Evolutionary conservation across 2,888 invertebrate genomes (phyloP).

Genomic region (Hirtodrosophila alboralis): DNA sequence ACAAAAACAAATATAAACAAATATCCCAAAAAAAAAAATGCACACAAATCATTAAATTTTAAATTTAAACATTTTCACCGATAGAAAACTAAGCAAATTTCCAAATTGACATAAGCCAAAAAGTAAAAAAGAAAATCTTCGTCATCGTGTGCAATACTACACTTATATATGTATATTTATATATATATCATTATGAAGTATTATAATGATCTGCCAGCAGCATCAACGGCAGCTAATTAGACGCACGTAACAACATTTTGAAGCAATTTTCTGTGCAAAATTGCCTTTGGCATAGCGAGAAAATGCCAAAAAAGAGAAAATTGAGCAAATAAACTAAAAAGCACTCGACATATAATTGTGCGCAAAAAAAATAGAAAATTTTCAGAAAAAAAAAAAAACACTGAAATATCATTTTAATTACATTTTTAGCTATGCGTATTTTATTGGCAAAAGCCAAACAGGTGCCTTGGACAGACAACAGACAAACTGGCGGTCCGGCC

Average conservation of each 20-base stretch:
- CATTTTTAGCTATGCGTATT: slow-evolving; percentile 41
- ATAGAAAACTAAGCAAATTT: slow-evolving; percentile 27
- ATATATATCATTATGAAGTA: slow-evolving; percentile 7
- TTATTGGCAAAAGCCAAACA: slow-evolving; percentile 45
- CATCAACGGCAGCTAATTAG: slow-evolving; percentile 58
- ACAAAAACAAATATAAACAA: no score
- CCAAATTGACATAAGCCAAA: slow-evolving; percentile 40
- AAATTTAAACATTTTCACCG: slow-evolving; percentile 23
- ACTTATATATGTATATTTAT: background rate
- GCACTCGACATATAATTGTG: slow-evolving; percentile 7
- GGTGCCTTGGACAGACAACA: slow-evolving; percentile 54
- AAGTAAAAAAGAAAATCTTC: slow-evolving; percentile 10
- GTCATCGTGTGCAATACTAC: no score
- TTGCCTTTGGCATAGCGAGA: slow-evolving; percentile 25
- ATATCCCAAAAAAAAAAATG: background rate
- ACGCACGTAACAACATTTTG: slow-evolving; percentile 46
- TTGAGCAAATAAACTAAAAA: slow-evolving; percentile 28
- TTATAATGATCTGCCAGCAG: slow-evolving; percentile 25
- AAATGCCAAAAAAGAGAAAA: slow-evolving; percentile 20
- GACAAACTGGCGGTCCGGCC: slow-evolving; percentile 16
- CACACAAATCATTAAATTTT: slow-evolving; percentile 18
- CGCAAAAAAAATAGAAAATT: slow-evolving; percentile 3
- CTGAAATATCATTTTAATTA: slow-evolving; percentile 62
- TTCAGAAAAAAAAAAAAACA: slow-evolving; percentile 10
- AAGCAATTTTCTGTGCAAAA: slow-evolving; percentile 44